phyloP scores from a whole-genome alignment of 2,113 vertebrate genomes.

The Spea bombifrons region DNA sequence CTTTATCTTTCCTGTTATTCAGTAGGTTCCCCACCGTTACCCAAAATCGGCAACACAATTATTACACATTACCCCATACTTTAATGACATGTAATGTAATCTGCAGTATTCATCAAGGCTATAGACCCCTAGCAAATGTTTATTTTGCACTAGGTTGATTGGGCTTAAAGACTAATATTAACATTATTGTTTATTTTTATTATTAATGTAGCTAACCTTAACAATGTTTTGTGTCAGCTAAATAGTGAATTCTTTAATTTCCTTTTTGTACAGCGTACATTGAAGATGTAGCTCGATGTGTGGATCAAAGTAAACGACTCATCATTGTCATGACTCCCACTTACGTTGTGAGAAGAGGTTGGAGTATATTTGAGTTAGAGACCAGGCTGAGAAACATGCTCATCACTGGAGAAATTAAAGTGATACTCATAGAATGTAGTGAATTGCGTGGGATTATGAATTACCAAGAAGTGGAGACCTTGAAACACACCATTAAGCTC shows the following conservation, averaged over 20 bases:
- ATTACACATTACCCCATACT: too few species aligned
- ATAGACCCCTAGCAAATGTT: too few species aligned
- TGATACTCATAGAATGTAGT: conserved; percentile 96
- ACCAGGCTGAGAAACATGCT: conserved; percentile 96
- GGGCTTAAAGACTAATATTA: too few species aligned
- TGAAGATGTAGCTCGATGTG: conserved; percentile 95
- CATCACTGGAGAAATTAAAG: conserved; percentile 93
- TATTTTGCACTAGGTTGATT: too few species aligned
- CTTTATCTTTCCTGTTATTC: too few species aligned
- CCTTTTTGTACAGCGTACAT: conserved; percentile 84
- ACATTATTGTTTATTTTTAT: too few species aligned
- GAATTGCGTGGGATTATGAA: conserved; percentile 97
- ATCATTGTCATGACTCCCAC: conserved; percentile 98
- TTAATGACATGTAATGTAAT: too few species aligned
- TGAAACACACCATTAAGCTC: conserved; percentile 96
- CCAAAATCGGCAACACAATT: too few species aligned
- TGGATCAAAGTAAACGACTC: conserved; percentile 96
- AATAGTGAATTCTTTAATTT: neutral
- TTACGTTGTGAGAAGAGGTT: conserved; percentile 94
- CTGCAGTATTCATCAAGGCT: too few species aligned
- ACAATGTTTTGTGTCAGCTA: too few species aligned
- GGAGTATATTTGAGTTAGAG: conserved; percentile 99
- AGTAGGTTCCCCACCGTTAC: too few species aligned
- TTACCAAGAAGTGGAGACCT: conserved; percentile 98
- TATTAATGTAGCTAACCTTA: too few species aligned